These are phyloP conservation scores for Meghimatium bilineatum DNA, from an alignment of 2,888 invertebrate species.

Conservation along the genomic window DNA sequence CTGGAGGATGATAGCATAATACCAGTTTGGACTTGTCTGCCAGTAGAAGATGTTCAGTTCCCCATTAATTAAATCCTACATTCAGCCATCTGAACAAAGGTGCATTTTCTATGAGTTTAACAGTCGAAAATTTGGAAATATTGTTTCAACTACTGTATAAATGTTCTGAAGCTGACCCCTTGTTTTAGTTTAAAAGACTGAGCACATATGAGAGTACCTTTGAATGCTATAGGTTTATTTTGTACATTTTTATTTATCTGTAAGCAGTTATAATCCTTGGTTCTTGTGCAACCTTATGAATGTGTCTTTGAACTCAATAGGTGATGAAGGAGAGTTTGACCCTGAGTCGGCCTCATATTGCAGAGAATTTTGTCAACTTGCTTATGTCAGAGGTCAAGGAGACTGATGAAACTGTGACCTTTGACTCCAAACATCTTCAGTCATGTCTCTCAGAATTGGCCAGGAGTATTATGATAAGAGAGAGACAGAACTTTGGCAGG, in stretches of 20 bases:
- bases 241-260: neutral
- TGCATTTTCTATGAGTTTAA: too few species aligned
- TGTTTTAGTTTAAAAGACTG: too few species aligned
- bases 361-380: slow-evolving; percentile 71
- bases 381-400: slow-evolving; percentile 65
- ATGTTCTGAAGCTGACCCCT: too few species aligned
- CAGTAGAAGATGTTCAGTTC: too few species aligned
- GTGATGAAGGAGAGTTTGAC: slow-evolving; percentile 76
- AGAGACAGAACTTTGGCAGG: slow-evolving; percentile 75
- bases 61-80: too few species aligned
- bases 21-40: too few species aligned
- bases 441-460: slow-evolving; percentile 69
- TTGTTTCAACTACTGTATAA: too few species aligned
- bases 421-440: slow-evolving; percentile 69
- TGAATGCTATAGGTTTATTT: too few species aligned
- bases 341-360: slow-evolving; percentile 72
- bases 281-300: neutral
- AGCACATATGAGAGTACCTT: too few species aligned
- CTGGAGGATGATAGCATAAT: too few species aligned
- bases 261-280: neutral
- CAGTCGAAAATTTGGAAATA: too few species aligned
- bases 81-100: too few species aligned
- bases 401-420: slow-evolving; percentile 61
- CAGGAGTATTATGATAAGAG: slow-evolving; percentile 71
- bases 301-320: slow-evolving; percentile 54